Conservation (phyloP, 2,113 vertebrate genomes). For the Corapipo altera region DNA sequence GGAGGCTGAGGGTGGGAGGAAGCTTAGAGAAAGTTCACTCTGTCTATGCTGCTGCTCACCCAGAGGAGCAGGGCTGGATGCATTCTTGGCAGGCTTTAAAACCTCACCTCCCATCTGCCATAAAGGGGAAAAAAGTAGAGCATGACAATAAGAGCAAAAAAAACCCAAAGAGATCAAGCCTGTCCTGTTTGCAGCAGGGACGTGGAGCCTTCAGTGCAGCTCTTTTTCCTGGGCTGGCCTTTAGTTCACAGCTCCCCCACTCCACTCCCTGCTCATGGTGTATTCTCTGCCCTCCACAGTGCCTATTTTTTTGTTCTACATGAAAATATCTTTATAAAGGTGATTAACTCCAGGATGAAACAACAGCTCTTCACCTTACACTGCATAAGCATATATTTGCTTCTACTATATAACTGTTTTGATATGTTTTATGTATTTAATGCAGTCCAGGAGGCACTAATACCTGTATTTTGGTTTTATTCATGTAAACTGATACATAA, state of each 20-base stretch:
- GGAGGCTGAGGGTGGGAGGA: background rate
- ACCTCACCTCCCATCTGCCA: conserved; percentile 30
- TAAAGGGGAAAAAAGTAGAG: conserved; percentile 26
- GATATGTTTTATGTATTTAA: background rate
- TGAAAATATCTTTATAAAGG: background rate
- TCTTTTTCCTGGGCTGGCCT: background rate
- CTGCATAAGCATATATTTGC: background rate
- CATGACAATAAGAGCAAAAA: background rate
- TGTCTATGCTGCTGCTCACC: background rate
- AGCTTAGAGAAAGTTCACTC: background rate
- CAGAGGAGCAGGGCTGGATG: conserved; percentile 31
- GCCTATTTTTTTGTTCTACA: background rate
- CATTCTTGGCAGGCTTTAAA: conserved; percentile 36
- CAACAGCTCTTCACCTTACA: background rate
- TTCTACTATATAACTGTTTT: background rate
- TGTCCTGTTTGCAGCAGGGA: background rate
- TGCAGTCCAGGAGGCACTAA: background rate
- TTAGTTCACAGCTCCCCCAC: background rate
- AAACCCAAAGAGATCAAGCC: background rate
- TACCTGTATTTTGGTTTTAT: background rate
- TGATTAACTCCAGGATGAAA: background rate
- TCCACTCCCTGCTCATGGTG: background rate
- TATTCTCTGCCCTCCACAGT: background rate
- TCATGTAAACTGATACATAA: background rate
- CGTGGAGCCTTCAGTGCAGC: background rate